phyloP scores from a whole-genome alignment of 2,888 invertebrate genomes.

The Calephelis perditalis region DNA sequence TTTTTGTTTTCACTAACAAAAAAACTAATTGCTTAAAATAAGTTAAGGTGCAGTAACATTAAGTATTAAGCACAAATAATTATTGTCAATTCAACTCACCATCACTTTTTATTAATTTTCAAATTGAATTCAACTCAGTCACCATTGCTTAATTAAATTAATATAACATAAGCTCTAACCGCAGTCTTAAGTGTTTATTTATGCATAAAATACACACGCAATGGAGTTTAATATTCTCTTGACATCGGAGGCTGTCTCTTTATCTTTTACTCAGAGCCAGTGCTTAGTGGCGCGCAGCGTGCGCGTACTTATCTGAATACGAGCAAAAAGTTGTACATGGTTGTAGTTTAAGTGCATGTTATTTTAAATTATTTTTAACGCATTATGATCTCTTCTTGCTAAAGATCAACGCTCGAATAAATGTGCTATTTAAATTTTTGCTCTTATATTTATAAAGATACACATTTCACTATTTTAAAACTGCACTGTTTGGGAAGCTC shows the following conservation, averaged over 20 bases:
- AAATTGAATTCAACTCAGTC: too few species aligned
- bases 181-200: conserved; percentile 2
- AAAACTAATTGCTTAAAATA: too few species aligned
- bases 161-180: not conserved
- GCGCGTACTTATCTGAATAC: not conserved
- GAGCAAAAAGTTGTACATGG: conserved; percentile 1
- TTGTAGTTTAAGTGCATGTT: conserved; percentile 4
- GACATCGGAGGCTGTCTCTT: conserved; percentile 9
- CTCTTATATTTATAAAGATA: too few species aligned
- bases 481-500: too few species aligned
- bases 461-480: too few species aligned
- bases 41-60: too few species aligned
- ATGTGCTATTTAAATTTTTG: too few species aligned
- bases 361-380: conserved; percentile 3
- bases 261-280: conserved; percentile 7
- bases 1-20: too few species aligned
- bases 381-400: not conserved
- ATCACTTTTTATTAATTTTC: too few species aligned
- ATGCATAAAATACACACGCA: conserved; percentile 3
- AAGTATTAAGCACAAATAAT: too few species aligned
- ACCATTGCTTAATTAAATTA: not conserved
- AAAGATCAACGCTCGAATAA: too few species aligned
- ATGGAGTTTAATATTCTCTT: conserved; percentile 7
- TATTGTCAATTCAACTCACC: too few species aligned
- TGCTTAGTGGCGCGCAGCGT: not conserved